phyloP scores from a whole-genome alignment of 2,888 invertebrate genomes.

The Acleris literana region DNA sequence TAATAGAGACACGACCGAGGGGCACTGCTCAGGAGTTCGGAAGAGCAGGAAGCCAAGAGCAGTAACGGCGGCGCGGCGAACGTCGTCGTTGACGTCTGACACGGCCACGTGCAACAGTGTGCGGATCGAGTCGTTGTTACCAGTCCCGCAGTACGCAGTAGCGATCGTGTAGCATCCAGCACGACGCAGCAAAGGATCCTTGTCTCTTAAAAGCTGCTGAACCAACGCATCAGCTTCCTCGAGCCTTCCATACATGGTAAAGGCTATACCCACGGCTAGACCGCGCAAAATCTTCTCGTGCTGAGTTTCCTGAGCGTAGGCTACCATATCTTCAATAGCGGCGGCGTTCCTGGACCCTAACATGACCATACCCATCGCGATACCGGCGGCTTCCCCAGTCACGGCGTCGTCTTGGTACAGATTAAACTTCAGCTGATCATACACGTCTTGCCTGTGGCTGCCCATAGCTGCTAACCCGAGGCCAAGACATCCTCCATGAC shows the following conservation, averaged over 20 bases:
- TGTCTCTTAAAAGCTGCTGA: slow-evolving; percentile 94
- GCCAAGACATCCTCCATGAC: slow-evolving; percentile 98
- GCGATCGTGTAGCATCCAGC: slow-evolving; percentile 99
- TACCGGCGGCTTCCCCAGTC: slow-evolving; percentile 99
- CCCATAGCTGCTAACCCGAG: slow-evolving; percentile 99
- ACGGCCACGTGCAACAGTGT: slow-evolving; percentile 97
- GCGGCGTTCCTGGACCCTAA: slow-evolving; percentile 95
- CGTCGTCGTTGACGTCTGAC: slow-evolving; percentile 99
- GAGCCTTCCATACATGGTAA: slow-evolving; percentile 98
- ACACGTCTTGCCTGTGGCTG: slow-evolving; percentile 96
- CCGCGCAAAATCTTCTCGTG: slow-evolving; percentile 99
- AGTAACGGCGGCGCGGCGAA: slow-evolving; percentile 98
- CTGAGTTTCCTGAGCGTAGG: slow-evolving; percentile 96
- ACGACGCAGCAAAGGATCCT: slow-evolving; percentile 96
- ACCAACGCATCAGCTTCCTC: slow-evolving; percentile 98
- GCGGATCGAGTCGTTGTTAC: slow-evolving; percentile 97
- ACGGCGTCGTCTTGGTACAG: slow-evolving; percentile 99
- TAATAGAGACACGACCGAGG: slow-evolving; percentile 97
- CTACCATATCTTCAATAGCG: slow-evolving; percentile 97
- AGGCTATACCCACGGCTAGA: slow-evolving; percentile 96
- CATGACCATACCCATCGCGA: slow-evolving; percentile 99
- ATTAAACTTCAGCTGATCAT: slow-evolving; percentile 98
- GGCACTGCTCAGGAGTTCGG: slow-evolving; percentile 98
- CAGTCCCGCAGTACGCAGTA: slow-evolving; percentile 99
- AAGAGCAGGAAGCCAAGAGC: slow-evolving; percentile 99